Base-by-base conservation (phyloP, 2,888 invertebrate species). In the Hyppa rectilinea region DNA sequence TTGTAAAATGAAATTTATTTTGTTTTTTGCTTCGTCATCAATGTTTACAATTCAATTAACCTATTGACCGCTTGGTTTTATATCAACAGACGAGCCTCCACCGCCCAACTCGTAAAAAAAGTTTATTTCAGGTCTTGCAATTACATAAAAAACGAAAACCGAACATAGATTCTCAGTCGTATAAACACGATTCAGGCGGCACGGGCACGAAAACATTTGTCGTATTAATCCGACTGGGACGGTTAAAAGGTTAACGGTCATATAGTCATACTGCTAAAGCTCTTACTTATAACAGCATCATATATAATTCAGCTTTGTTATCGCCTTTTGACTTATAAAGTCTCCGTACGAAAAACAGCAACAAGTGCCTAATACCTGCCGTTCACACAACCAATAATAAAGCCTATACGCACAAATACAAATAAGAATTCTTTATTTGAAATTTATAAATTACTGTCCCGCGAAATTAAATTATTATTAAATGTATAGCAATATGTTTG, bases 381-480 rank as follows among this genome's bases (percentile, higher is more conserved):
- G 6, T 10, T 26, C 10, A 40, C 40, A 34, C 26, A 70, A 58
- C 56, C 40, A 63, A 59, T 29, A 34, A 60, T 49, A 38, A 5
- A 34, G 20, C 45, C 31, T 47, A n/a, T 43, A 31, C 23, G 45
- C 52, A 12, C 31, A 43, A 59, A 71, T 29, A 40, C 40, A 50
- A 52, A n/a, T n/a, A n/a, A 36, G 59, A 31, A 31, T 47, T 71
- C 64, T 73, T 67, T 64, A 63, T 56, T 67, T 67, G 75, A 72
- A 72, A 80, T 82, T 81, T 76, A 78, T 82, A 82, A 85, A 87
- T 87, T 83, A 84, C 80, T 62, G 79, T 80, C 74, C 85, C 84
- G 88, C 86, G 85, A 89, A 90, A 92, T 92, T 89, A 88, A 90
- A 91, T 92, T 91, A 91, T 91, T 92, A 91, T 92, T 90, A 84